Base-by-base conservation (phyloP, 2,888 invertebrate species). In the Atethmia centrago region DNA sequence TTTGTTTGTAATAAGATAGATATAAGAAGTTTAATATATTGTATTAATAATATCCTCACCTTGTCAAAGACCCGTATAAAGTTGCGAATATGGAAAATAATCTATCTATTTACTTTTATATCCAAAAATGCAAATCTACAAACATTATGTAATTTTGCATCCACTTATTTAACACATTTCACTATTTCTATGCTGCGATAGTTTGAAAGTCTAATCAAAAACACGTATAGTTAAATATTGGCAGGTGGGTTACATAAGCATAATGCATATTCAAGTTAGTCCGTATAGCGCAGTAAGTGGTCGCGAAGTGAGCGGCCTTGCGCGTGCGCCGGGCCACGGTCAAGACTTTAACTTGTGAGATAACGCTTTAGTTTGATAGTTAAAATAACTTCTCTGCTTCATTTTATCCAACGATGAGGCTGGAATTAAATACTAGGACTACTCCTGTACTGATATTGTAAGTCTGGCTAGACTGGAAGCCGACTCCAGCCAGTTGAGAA, bases 311-410 rank as follows among this genome's bases (percentile, higher is more conserved):
- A 72, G 58, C 79, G 85, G 74, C 85, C 86, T 86, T 85, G 85
- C 71, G 77, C 66, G 0, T 12, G 74, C 85, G 82, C 77, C 77
- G 70, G 83, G 84, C 84, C 86, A 88, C 80, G 88, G 88, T 86
- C 89, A 88, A 87, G 84, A 81, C 55, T 82, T 82, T 51, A 84
- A 71, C 67, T 64, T 55, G 68, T 69, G 51, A 61, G 65, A 59
- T 79, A 82, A 71, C 40, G 51, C 21, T 70, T 31, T 59, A 68
- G 47, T 63, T 58, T 25, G 4, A 42, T 65, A 14, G 12, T 51
- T 36, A n/a, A 25, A 42, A 31, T 42, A 19, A 51, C 14, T 70
- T 42, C 3, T 12, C 40, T 69, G 4, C 31, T 65, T 21, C 28
- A n/a, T n/a, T 64, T 51, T 28, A 28, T 51, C 5, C 7, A 61